Base-by-base conservation (phyloP, 2,113 vertebrate species). In the Platycercus adscitus region DNA sequence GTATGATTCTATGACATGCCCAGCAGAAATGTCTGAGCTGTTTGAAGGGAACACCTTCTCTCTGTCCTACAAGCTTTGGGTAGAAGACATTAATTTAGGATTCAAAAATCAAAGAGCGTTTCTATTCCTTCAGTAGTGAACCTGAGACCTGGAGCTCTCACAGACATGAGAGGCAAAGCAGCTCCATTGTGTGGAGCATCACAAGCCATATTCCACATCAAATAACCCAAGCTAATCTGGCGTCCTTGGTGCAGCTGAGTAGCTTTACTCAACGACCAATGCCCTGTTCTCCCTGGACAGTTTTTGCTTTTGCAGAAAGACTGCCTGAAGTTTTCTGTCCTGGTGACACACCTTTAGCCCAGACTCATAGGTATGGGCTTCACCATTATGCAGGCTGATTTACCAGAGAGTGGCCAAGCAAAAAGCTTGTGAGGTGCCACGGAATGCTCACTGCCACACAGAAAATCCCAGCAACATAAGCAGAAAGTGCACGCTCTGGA, bases 81-180 rank as follows among this genome's bases (percentile, higher is more conserved):
- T 35, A 58, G n/a, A 71, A 86, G n/a, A 39, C 11, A 75, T 41
- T 26, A 43, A 43, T 35, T 44, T 46, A 71, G 15, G 11, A 60
- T 69, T 63, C 23, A 47, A 63, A 83, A 56, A 56, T 20, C 10
- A n/a, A 55, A 66, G 49, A 49, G 5, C 1, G 9, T 83, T 71
- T 71, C 52, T 29, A 7, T 77, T 31, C 55, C 55, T n/a, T 58
- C 33, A 58, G 31, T 21, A 33, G 20, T n/a, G 20, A 56, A 56
- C 28, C 43, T 53, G 37, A 52, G 58, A 6, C 19, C 12, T 20
- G n/a, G 52, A 76, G 50, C 4, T 77, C 15, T 43, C 8, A 17
- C 0, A 1, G 39, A 7, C 1, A 1, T 24, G 46, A 16, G 37
- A 41, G 55, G 13, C 6, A 11, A 20, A 12, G 31, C 35, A 86